These are phyloP conservation scores for Rhineura floridana DNA, from an alignment of 2,113 vertebrate genomes.

Conservation along the genomic window DNA sequence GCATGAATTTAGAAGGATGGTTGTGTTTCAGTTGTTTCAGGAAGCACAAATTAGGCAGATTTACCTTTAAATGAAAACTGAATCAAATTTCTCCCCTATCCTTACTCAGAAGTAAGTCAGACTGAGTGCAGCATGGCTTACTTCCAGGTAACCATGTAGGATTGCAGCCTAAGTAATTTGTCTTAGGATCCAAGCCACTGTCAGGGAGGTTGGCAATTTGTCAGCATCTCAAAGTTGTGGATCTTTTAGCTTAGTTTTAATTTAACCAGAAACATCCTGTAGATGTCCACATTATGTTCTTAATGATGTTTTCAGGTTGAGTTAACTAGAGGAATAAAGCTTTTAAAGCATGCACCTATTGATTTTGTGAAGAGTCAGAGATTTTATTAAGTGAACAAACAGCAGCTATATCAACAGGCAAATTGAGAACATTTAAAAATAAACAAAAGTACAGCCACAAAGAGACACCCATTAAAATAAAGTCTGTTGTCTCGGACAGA, in stretches of 20 bases:
- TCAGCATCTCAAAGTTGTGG: slow-evolving; percentile 7
- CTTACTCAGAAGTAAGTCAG: too few relatives aligned
- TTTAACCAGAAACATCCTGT: slow-evolving; percentile 15
- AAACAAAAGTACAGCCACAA: not conserved
- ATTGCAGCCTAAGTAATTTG: not conserved
- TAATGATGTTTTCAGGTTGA: not conserved
- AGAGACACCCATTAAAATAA: not conserved
- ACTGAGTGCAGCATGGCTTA: not conserved
- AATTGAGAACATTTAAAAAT: not conserved
- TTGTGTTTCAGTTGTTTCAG: too few relatives aligned
- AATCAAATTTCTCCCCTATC: too few relatives aligned
- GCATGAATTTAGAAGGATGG: too few relatives aligned
- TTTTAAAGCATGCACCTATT: slow-evolving; percentile 9
- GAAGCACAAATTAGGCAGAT: too few relatives aligned
- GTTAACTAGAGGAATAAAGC: slow-evolving; percentile 22
- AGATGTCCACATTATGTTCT: not conserved
- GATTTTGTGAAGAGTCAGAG: not conserved
- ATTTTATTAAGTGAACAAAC: slow-evolving; percentile 12
- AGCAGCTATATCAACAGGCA: not conserved
- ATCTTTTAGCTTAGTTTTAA: not conserved
- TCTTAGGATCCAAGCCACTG: not conserved
- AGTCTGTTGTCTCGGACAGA: not conserved
- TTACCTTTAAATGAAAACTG: too few relatives aligned
- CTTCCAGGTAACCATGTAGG: not conserved
- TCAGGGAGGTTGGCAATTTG: not conserved